phyloP scores from a whole-genome alignment of 1,140 invertebrate species.

The Sweltsa coloradensis region DNA sequence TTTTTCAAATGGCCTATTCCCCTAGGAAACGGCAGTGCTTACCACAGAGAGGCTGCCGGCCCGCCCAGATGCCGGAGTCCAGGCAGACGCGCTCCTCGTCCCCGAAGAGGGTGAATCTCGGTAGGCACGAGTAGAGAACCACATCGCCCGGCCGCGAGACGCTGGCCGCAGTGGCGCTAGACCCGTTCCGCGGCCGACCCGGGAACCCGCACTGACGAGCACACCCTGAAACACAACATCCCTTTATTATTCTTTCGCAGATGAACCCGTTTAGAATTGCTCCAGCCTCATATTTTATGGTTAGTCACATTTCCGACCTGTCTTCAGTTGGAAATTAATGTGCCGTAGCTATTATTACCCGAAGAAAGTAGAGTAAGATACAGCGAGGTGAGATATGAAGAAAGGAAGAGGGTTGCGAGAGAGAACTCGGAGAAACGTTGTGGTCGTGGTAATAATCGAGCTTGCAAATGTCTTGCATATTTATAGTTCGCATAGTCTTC shows the following conservation, averaged over 20 bases:
- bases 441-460: too few relatives aligned
- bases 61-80: slow-evolving; percentile 12
- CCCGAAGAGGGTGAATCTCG: slow-evolving; percentile 20
- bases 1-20: too few relatives aligned
- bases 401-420: too few relatives aligned
- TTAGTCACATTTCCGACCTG: slow-evolving; percentile 3
- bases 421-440: too few relatives aligned
- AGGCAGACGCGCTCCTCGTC: slow-evolving; percentile 10
- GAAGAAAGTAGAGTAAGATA: neutral
- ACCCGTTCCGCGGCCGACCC: slow-evolving; percentile 20
- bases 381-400: too few relatives aligned
- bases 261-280: too few relatives aligned
- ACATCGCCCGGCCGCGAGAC: slow-evolving; percentile 19
- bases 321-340: neutral
- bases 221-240: neutral
- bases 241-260: too few relatives aligned
- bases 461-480: too few relatives aligned
- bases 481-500: too few relatives aligned
- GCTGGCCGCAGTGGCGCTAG: slow-evolving; percentile 14
- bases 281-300: slow-evolving; percentile 6
- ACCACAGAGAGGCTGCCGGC: slow-evolving; percentile 10
- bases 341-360: slow-evolving; percentile 1
- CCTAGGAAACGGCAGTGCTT: neutral
- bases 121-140: slow-evolving; percentile 20
- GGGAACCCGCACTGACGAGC: slow-evolving; percentile 19